Conservation (phyloP, 2,113 vertebrate species). For the Spilogale gracilis region DNA sequence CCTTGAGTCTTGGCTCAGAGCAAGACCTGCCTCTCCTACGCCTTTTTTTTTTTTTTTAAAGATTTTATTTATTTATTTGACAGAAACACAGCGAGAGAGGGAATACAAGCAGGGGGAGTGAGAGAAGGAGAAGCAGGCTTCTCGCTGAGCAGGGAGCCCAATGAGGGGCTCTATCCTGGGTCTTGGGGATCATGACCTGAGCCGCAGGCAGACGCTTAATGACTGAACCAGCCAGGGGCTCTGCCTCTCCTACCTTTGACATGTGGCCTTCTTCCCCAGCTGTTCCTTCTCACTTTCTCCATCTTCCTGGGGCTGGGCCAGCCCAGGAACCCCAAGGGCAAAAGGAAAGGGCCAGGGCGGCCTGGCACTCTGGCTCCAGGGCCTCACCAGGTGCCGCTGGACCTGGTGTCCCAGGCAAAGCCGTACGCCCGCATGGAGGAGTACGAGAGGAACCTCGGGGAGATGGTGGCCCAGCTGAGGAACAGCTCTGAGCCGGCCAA, state of each 20-base stretch:
- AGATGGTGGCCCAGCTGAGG: constrained; percentile 91
- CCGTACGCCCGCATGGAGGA: constrained; percentile 87
- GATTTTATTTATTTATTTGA: too few species aligned
- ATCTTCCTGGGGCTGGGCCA: constrained; percentile 80
- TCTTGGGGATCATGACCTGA: too few species aligned
- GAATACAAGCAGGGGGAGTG: too few species aligned
- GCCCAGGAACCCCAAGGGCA: constrained; percentile 84
- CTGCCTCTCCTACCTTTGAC: not conserved
- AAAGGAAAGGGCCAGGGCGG: constrained; percentile 78
- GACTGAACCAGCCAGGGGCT: too few species aligned
- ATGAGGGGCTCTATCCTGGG: too few species aligned
- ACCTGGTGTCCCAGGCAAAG: constrained; percentile 79
- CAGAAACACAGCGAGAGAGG: too few species aligned
- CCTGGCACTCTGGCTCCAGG: constrained; percentile 63
- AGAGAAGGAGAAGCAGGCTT: too few species aligned
- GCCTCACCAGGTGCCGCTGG: constrained; percentile 77
- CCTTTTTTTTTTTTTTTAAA: too few species aligned
- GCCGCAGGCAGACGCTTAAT: too few species aligned
- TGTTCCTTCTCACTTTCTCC: constrained; percentile 86
- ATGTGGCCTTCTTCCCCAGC: constrained; percentile 77
- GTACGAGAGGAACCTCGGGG: constrained; percentile 90
- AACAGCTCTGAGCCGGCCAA: constrained; percentile 88
- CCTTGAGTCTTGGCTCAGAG: not conserved
- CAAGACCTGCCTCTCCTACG: not conserved
- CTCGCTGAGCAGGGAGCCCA: too few species aligned